Percentiles rank a stretch among this genome's conserved stretches.
Conservation (phyloP, 2,888 invertebrate genomes). For the Syrista parreyssii region DNA sequence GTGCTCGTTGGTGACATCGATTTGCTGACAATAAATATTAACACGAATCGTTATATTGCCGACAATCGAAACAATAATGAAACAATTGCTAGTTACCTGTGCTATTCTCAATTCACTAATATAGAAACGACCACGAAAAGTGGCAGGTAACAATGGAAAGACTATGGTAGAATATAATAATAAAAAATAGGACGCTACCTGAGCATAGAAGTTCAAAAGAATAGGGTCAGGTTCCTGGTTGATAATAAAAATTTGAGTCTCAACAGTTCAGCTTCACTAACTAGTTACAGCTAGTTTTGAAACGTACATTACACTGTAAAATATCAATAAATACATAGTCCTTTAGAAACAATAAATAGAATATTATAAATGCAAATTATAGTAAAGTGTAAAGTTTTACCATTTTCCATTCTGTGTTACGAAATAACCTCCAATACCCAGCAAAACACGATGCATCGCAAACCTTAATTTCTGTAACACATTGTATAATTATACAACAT, state of each 20-base stretch:
- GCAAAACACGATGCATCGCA: background rate
- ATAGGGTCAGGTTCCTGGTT: background rate
- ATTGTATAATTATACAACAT: background rate
- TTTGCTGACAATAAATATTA: background rate
- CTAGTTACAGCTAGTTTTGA: background rate
- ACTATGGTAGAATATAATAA: background rate
- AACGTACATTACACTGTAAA: background rate
- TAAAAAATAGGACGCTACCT: background rate
- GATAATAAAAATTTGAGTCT: background rate
- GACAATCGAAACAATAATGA: background rate
- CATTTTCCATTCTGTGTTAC: constrained; percentile 46
- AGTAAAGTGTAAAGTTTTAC: no score
- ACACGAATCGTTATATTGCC: background rate
- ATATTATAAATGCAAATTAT: background rate
- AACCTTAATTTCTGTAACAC: background rate
- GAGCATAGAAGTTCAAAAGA: background rate
- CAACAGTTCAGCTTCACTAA: background rate
- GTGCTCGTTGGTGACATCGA: background rate
- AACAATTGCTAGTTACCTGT: background rate
- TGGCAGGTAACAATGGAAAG: background rate
- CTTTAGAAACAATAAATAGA: background rate
- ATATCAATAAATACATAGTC: background rate
- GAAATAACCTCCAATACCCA: constrained; percentile 29
- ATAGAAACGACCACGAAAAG: background rate
- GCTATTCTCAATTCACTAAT: background rate